Evolutionary conservation across 2,888 invertebrate genomes (phyloP).

Genomic region (Acanthoscelides obtectus): DNA sequence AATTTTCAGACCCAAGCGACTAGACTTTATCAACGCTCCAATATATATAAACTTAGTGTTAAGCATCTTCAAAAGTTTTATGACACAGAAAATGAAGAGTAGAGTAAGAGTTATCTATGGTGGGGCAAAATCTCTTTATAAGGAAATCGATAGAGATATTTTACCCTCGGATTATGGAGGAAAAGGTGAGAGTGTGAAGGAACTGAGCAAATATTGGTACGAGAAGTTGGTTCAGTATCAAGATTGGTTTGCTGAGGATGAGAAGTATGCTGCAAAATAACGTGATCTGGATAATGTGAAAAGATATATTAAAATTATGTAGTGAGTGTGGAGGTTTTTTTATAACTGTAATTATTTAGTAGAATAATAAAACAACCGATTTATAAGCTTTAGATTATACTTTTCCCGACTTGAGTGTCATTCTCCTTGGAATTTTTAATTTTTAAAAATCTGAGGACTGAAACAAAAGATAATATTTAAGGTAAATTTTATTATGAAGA

Average conservation of each 20-base stretch:
- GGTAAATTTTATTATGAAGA: too few relatives aligned
- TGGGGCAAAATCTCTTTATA: slow-evolving; percentile 46
- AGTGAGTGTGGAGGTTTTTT: too few relatives aligned
- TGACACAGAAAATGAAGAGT: slow-evolving; percentile 56
- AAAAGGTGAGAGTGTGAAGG: slow-evolving; percentile 41
- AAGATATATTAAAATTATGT: too few relatives aligned
- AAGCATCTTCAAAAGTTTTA: slow-evolving; percentile 60
- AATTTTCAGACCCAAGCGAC: slow-evolving; percentile 57
- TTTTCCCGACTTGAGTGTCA: too few relatives aligned
- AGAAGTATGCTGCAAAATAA: slow-evolving; percentile 42
- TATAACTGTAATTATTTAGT: too few relatives aligned
- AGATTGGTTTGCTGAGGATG: slow-evolving; percentile 51
- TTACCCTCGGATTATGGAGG: slow-evolving; percentile 60
- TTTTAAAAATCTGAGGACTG: too few relatives aligned
- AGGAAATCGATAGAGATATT: slow-evolving; percentile 48
- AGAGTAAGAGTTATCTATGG: slow-evolving; percentile 54
- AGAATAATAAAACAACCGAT: too few relatives aligned
- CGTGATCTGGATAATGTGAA: background rate
- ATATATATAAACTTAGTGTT: slow-evolving; percentile 57
- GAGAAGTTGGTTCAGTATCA: slow-evolving; percentile 41
- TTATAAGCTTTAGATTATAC: too few relatives aligned
- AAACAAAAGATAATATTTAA: too few relatives aligned
- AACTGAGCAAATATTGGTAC: slow-evolving; percentile 50
- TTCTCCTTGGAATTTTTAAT: too few relatives aligned
- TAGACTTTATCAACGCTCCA: slow-evolving; percentile 63